Conservation (phyloP, 1,140 invertebrate species). For the Lepidotrigona ventralis region DNA sequence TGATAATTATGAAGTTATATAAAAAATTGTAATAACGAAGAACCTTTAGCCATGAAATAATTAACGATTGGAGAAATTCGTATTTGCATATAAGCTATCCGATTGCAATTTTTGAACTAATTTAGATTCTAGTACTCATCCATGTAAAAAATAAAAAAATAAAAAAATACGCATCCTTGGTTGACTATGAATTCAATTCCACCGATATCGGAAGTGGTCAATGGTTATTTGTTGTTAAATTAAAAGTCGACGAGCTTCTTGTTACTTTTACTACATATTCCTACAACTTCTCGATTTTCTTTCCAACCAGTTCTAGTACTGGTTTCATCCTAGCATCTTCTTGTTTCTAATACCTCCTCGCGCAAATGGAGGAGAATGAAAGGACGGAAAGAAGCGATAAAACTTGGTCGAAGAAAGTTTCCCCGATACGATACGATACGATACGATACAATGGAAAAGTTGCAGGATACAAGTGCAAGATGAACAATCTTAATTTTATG, state of each 20-base stretch:
- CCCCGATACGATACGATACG: slow-evolving; percentile 9
- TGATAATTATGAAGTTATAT: neutral
- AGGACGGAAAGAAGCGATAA: slow-evolving; percentile 29
- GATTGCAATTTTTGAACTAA: slow-evolving; percentile 20
- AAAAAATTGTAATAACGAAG: neutral
- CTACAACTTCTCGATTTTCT: neutral
- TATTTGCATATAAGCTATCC: neutral
- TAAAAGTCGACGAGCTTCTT: slow-evolving; percentile 22
- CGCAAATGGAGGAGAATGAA: neutral
- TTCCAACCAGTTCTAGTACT: neutral
- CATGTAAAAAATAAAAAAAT: neutral
- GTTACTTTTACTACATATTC: slow-evolving; percentile 1
- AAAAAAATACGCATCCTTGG: neutral
- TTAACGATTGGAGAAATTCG: neutral
- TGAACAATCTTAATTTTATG: slow-evolving; percentile 25
- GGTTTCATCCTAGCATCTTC: neutral
- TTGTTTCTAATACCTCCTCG: neutral
- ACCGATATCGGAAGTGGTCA: neutral
- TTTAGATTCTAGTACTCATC: neutral
- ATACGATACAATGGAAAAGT: slow-evolving; percentile 7
- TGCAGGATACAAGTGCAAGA: neutral
- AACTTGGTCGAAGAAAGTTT: slow-evolving; percentile 54
- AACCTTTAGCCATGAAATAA: neutral
- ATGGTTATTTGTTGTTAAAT: slow-evolving; percentile 22
- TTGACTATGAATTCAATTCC: neutral